Evolutionary conservation across 2,888 invertebrate genomes (phyloP).

Genomic region (Tachina lurida): DNA sequence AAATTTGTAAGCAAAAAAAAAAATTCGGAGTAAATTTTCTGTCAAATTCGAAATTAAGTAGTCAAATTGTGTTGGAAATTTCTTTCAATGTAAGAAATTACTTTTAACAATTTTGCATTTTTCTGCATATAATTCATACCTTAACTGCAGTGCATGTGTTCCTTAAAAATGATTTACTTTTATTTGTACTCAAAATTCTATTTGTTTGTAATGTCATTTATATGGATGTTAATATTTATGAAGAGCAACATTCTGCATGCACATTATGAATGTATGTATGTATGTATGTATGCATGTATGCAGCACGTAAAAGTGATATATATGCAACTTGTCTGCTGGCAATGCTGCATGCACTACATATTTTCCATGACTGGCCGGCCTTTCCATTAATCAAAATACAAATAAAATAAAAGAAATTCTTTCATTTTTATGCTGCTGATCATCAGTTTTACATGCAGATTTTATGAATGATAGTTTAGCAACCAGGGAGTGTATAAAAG

Average conservation of each 20-base stretch:
- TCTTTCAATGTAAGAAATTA: background rate
- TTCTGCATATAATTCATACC: conserved; percentile 45
- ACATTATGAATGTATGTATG: background rate
- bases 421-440: conserved; percentile 55
- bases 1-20: too few species aligned
- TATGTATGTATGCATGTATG: background rate
- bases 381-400: conserved; percentile 61
- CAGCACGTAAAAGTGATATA: background rate
- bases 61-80: background rate
- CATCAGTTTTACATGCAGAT: conserved; percentile 54
- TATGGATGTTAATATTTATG: conserved; percentile 30
- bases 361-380: conserved; percentile 28
- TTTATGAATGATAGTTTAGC: conserved; percentile 40
- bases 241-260: background rate
- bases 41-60: background rate
- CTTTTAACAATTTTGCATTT: conserved; percentile 36
- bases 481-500: conserved; percentile 4
- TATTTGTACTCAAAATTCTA: conserved; percentile 54
- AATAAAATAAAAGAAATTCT: conserved; percentile 13
- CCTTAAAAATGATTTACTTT: conserved; percentile 56
- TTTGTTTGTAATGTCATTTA: conserved; percentile 58
- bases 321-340: conserved; percentile 27
- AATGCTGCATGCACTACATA: conserved; percentile 22
- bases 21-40: background rate
- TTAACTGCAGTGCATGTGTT: conserved; percentile 55